These are phyloP conservation scores for Tethea ocularis DNA, from an alignment of 2,888 invertebrate genomes.

Conservation along the genomic window DNA sequence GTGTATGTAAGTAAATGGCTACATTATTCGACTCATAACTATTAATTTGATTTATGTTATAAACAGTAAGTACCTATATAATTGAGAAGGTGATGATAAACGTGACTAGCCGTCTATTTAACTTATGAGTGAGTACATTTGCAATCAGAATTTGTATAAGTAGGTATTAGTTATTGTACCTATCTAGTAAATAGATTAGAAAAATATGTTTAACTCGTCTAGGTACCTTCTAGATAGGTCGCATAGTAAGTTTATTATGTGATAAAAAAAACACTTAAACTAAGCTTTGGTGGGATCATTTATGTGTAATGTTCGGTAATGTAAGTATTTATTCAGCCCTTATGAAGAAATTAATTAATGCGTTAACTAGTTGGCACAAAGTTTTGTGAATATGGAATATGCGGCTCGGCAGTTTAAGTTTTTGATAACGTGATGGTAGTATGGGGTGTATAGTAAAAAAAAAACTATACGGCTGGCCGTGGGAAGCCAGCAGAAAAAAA, in stretches of 20 bases:
- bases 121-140: constrained; percentile 6
- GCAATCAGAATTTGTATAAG: not conserved
- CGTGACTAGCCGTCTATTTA: constrained; percentile 8
- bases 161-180: constrained; percentile 1
- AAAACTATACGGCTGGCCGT: constrained; percentile 12
- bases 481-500: not conserved
- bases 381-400: not conserved
- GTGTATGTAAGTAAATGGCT: not conserved
- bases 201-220: constrained; percentile 52
- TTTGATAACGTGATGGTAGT: not conserved
- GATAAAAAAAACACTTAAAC: constrained; percentile 71
- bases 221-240: constrained; percentile 41
- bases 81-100: constrained; percentile 2
- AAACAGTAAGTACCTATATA: constrained; percentile 6
- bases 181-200: constrained; percentile 36
- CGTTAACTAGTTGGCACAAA: not conserved
- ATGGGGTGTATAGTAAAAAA: constrained; percentile 12
- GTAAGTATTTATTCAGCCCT: constrained; percentile 37
- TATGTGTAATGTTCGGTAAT: constrained; percentile 70
- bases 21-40: not conserved
- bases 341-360: not conserved
- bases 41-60: not conserved
- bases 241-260: constrained; percentile 48
- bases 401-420: constrained; percentile 9
- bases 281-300: constrained; percentile 83